These are phyloP conservation scores for Pseudomyrmex dendroicus DNA, from an alignment of 1,140 invertebrate genomes.

Conservation along the genomic window DNA sequence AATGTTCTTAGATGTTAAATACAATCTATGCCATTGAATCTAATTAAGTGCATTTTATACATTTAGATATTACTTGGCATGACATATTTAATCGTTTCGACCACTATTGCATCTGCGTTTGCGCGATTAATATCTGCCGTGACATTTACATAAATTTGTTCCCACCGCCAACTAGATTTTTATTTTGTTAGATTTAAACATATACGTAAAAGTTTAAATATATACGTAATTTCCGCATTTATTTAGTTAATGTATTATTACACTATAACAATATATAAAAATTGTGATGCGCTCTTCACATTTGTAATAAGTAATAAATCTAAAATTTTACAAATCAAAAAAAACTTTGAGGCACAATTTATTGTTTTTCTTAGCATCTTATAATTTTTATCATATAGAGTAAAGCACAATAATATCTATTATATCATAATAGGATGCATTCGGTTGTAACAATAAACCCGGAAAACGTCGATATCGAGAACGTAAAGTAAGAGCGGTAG, in stretches of 20 bases:
- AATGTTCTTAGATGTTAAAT: conserved; percentile 21
- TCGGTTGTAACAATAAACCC: conserved; percentile 34
- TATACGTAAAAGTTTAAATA: background rate
- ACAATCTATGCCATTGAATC: conserved; percentile 15
- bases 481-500: conserved; percentile 32
- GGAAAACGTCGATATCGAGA: conserved; percentile 48
- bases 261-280: no score
- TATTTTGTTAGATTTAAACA: background rate
- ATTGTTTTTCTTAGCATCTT: background rate
- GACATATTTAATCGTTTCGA: conserved; percentile 28
- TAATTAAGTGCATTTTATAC: no score
- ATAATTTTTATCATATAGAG: conserved; percentile 9
- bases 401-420: conserved; percentile 19
- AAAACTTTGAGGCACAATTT: background rate
- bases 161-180: background rate
- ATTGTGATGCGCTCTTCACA: no score
- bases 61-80: background rate
- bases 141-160: conserved; percentile 23
- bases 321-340: background rate
- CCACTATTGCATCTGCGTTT: conserved; percentile 28
- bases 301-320: no score
- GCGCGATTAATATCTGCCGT: conserved; percentile 12
- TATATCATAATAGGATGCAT: no score
- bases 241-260: background rate
- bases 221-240: background rate